Evolutionary conservation across 2,797 vertebrate species (phyloP), one percentile per base, ranked within the genome.

Genomic region (Manis pentadactyla): DNA sequence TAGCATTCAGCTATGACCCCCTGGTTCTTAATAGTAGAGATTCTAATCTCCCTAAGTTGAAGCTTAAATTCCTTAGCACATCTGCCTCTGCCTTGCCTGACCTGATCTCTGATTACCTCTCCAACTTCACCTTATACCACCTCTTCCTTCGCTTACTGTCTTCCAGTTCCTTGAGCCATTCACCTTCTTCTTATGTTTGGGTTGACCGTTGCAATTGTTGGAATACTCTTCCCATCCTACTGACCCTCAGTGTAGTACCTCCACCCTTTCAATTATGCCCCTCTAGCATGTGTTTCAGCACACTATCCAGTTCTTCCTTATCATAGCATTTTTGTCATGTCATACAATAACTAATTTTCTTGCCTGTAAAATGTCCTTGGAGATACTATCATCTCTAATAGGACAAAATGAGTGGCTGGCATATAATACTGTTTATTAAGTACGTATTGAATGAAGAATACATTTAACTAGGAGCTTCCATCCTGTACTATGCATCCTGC

Each of bases 401-500:
- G 18, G 29, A 46, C 15, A 90, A 46, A 3, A 34, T 31, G 14
- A 61, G 27, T 64, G 15, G 5, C 4, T 89, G 29, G 15, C 4
- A 13, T 14, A 59, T 39, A 59, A 21, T 34, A 73, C 29, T 87
- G 10, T 5, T n/a, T 66, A 46, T 34, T 51, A 79, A 66, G 55
- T 61, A 66, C 13, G 55, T 64, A 49, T 15, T 83, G 29, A 74
- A 81, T 42, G 64, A 90, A 87, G 7, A 64, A 12, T 29, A 34
- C 25, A 87, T 84, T 93, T 46, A 85, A 11, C 42, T 79, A 64
- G 86, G 88, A 93, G 39, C 27, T 85, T 21, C 14, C 55, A 59
- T 6, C 12, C 10, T 0, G 5, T 61, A 19, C 51, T 73, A 27
- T 49, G 11, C 49, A 15, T 77, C 4, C 25, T 73, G 6, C 23